Percentiles rank a stretch among this genome's conserved stretches.
Conservation (phyloP, 2,113 vertebrate genomes). For the Phaethon lepturus region DNA sequence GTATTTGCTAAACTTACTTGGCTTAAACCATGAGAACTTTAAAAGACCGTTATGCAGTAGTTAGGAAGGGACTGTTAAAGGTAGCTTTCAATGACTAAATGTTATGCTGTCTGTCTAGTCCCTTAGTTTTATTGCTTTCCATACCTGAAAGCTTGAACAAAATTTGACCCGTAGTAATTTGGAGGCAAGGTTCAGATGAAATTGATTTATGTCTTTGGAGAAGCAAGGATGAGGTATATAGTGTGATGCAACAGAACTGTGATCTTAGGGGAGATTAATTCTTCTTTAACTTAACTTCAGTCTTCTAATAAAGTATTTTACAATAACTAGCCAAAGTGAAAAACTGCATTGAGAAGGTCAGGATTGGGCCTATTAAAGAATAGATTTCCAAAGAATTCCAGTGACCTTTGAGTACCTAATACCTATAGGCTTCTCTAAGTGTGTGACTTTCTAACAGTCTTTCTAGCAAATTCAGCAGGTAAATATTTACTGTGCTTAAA, state of each 20-base stretch:
- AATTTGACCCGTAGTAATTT: neutral
- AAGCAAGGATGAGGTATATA: neutral
- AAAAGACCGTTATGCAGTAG: fast-evolving
- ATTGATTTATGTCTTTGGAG: neutral
- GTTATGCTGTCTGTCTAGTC: neutral
- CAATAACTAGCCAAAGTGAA: neutral
- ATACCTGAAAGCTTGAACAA: neutral
- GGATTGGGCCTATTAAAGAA: neutral
- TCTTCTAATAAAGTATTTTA: neutral
- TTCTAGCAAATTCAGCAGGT: constrained; percentile 34
- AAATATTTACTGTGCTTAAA: constrained; percentile 48
- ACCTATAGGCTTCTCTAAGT: neutral
- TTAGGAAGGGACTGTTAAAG: neutral
- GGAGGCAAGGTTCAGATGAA: neutral
- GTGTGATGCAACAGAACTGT: neutral
- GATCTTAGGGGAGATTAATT: neutral
- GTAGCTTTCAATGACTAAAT: neutral
- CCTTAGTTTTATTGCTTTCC: neutral
- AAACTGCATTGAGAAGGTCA: neutral
- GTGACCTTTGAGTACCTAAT: neutral
- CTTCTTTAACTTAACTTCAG: neutral
- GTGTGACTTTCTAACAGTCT: neutral
- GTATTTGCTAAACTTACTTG: neutral
- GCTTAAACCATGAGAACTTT: neutral
- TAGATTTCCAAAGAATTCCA: neutral